A percentile compares a stretch with the other conserved stretches of the same genome.
These are phyloP conservation scores for Mormyrus lacerda DNA, from an alignment of 2,113 vertebrate genomes.

Conservation along the genomic window DNA sequence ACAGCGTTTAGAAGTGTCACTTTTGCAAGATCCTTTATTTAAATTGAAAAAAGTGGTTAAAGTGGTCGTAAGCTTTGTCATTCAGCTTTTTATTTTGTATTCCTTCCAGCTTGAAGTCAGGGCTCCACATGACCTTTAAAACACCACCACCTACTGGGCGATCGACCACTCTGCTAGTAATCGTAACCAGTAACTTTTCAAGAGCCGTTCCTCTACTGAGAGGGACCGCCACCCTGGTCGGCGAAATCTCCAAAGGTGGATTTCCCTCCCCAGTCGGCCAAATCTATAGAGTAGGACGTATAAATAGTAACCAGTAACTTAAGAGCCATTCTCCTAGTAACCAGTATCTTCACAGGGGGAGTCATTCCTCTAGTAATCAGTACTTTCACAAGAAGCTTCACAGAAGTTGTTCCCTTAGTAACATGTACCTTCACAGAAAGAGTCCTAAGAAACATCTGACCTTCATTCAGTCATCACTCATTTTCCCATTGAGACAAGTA, in stretches of 20 bases:
- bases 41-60: no score
- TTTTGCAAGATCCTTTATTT: background rate
- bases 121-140: background rate
- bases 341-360: background rate
- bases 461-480: background rate
- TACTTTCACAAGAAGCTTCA: background rate
- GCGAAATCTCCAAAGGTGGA: background rate
- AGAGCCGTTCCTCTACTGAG: background rate
- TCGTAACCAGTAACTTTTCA: background rate
- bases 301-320: background rate
- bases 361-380: background rate
- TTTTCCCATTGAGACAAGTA: background rate
- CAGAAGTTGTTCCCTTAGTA: background rate
- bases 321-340: background rate
- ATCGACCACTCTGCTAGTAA: background rate
- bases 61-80: background rate
- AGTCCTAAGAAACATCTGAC: background rate
- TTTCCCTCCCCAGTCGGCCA: background rate
- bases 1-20: background rate
- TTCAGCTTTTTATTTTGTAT: background rate
- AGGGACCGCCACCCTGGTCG: background rate
- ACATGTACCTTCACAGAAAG: background rate
- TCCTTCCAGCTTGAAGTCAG: background rate
- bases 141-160: background rate
- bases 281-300: background rate